Conservation (phyloP, 2,888 invertebrate genomes). For the Conomelus anceps region DNA sequence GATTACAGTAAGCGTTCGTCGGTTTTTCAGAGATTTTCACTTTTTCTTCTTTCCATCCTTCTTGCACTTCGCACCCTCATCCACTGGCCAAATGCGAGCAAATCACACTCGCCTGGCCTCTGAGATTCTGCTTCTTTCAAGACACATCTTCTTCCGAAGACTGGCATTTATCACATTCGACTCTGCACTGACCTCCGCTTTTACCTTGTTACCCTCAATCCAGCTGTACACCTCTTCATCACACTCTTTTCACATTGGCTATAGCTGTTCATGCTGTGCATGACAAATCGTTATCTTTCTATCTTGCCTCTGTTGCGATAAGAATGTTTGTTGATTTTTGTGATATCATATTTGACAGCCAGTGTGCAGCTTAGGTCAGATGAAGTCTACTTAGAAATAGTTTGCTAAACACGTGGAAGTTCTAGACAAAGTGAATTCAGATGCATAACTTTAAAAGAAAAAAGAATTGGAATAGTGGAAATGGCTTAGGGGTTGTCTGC, state of each 20-base stretch:
- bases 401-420: no score
- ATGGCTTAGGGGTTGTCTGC: no score
- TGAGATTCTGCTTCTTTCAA: neutral
- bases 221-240: neutral
- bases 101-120: neutral
- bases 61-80: neutral
- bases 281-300: neutral
- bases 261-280: neutral
- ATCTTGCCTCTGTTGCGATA: neutral
- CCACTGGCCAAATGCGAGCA: neutral
- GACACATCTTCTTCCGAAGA: neutral
- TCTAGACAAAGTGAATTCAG: no score
- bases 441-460: no score
- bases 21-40: neutral
- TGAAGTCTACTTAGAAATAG: no score
- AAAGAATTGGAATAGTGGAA: no score
- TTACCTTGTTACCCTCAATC: neutral
- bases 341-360: neutral
- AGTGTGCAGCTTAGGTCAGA: no score
- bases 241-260: neutral
- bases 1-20: neutral
- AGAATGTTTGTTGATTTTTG: neutral
- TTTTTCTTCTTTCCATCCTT: neutral
- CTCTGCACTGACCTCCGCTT: neutral
- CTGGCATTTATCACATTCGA: neutral